phyloP scores from a whole-genome alignment of 30 jellyfish, hydroid and myxozoan genomes.

The Hydractinia symbiolongicarpus region DNA sequence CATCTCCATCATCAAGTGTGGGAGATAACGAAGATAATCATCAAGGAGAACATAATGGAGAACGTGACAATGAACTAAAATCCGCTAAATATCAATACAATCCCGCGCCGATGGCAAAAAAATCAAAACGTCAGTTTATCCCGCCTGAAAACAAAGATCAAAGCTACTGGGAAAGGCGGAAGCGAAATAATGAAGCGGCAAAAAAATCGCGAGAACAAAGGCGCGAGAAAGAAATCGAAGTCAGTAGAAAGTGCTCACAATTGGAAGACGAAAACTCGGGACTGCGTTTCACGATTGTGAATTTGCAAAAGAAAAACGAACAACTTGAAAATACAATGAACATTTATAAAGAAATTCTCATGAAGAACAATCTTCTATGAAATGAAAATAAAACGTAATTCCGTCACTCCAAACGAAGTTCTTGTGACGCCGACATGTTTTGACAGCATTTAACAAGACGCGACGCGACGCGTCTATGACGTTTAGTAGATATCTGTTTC shows the following conservation, averaged over 20 bases:
- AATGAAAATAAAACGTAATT: neutral
- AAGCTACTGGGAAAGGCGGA: slow-evolving; percentile 28
- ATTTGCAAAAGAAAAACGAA: slow-evolving; percentile 11
- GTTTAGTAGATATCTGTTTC: too few species aligned
- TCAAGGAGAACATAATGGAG: neutral
- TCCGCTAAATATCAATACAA: slow-evolving; percentile 18
- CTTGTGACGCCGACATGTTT: too few species aligned
- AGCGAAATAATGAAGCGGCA: slow-evolving; percentile 37
- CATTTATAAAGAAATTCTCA: slow-evolving; percentile 27
- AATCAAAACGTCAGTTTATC: slow-evolving; percentile 28
- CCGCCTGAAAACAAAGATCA: slow-evolving; percentile 14
- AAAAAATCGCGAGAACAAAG: slow-evolving; percentile 29
- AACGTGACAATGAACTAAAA: neutral
- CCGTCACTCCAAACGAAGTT: too few species aligned
- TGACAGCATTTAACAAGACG: too few species aligned
- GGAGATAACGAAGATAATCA: neutral
- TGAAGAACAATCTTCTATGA: neutral
- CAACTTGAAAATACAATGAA: slow-evolving; percentile 15
- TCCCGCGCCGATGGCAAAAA: slow-evolving; percentile 31
- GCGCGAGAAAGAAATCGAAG: slow-evolving; percentile 33
- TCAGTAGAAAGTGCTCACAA: slow-evolving; percentile 8
- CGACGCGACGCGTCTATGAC: too few species aligned
- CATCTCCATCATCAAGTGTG: slow-evolving; percentile 9
- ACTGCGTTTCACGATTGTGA: neutral
- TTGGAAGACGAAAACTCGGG: slow-evolving; percentile 16